Percentiles rank a stretch among this genome's conserved stretches.
phyloP scores from a whole-genome alignment of 2,888 invertebrate genomes.

The Drosophila birchii region DNA sequence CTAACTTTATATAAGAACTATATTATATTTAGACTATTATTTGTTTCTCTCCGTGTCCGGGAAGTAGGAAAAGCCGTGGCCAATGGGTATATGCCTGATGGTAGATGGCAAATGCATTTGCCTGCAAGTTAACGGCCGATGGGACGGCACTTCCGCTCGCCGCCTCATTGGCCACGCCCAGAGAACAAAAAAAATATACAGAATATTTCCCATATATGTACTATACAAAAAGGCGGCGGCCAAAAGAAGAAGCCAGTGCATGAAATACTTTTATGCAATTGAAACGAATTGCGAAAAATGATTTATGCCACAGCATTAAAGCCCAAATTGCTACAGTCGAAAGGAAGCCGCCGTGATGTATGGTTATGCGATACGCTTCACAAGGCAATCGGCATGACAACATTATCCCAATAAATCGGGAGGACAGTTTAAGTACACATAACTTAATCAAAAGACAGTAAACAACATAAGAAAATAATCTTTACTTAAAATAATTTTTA shows the following conservation, averaged over 20 bases:
- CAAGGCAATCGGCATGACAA: conserved; percentile 21
- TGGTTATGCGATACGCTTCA: conserved; percentile 47
- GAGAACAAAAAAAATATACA: conserved; percentile 49
- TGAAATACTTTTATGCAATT: conserved; percentile 76
- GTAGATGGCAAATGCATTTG: conserved; percentile 46
- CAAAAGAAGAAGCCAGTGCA: conserved; percentile 28
- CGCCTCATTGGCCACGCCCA: conserved; percentile 44
- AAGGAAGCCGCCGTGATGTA: conserved; percentile 57
- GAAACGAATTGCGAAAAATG: conserved; percentile 74
- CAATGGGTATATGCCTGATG: conserved; percentile 66
- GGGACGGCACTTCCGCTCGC: conserved; percentile 43
- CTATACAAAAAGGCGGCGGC: conserved; percentile 7
- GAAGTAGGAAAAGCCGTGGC: conserved; percentile 7
- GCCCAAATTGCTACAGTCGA: conserved; percentile 72
- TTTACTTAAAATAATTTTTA: too few species aligned
- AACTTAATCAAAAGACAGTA: background rate
- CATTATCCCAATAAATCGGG: conserved; percentile 31
- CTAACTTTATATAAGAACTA: background rate
- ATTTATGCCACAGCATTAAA: conserved; percentile 82
- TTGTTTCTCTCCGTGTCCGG: conserved; percentile 39
- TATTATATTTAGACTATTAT: background rate
- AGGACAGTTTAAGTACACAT: background rate
- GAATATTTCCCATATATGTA: conserved; percentile 12
- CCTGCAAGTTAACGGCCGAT: conserved; percentile 53
- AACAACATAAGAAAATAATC: background rate